These are phyloP conservation scores for Tympanuchus pallidicinctus DNA, from an alignment of 2,113 vertebrate genomes.

Conservation along the genomic window DNA sequence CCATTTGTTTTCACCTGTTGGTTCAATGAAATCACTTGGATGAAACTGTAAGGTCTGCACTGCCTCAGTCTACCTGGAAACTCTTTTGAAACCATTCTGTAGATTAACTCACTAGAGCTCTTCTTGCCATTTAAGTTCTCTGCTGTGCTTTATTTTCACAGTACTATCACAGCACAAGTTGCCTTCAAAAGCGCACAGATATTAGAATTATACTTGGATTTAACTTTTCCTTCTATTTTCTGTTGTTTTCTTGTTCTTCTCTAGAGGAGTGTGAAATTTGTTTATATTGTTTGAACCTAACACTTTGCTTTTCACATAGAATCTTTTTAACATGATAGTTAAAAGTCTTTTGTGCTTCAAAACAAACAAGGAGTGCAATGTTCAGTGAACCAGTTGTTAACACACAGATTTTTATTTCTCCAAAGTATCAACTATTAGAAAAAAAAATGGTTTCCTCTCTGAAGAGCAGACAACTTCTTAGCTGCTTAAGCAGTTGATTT, in stretches of 20 bases:
- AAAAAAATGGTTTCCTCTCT: neutral
- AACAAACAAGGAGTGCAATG: neutral
- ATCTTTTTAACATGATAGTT: neutral
- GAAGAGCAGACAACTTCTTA: neutral
- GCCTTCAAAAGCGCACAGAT: neutral
- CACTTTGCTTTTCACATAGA: neutral
- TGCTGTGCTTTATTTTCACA: neutral
- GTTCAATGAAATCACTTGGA: neutral
- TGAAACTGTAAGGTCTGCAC: neutral
- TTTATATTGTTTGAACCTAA: neutral
- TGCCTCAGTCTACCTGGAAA: neutral
- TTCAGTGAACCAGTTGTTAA: neutral
- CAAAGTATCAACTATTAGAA: neutral
- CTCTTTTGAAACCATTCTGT: neutral
- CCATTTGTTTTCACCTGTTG: neutral
- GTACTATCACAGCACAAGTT: neutral
- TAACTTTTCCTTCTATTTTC: neutral
- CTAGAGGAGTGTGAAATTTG: neutral
- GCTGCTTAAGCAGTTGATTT: neutral
- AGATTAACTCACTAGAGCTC: neutral
- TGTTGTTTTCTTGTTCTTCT: neutral
- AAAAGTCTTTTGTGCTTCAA: neutral
- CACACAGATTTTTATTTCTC: neutral
- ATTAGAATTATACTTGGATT: neutral
- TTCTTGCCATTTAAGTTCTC: neutral